Conservation (phyloP, 2,113 vertebrate species). For the Perca schrenkii region DNA sequence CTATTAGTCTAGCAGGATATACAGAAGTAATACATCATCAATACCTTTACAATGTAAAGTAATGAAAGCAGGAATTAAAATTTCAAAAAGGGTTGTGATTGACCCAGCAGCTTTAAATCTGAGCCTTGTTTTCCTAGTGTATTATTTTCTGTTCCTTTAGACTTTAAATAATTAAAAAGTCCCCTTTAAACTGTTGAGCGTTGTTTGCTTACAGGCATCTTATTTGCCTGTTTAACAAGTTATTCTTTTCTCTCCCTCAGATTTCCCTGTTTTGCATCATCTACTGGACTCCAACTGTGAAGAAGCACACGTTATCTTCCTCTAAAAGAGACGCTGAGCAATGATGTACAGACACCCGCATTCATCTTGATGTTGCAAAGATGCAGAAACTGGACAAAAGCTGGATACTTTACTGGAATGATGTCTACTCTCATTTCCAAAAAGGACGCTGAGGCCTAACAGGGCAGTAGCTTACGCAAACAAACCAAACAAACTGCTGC, state of each 20-base stretch:
- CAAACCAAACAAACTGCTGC: constrained; percentile 67
- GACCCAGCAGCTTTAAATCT: neutral
- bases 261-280: constrained; percentile 74
- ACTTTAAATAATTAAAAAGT: constrained; percentile 34
- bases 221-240: constrained; percentile 24
- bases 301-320: constrained; percentile 71
- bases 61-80: neutral
- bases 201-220: constrained; percentile 15
- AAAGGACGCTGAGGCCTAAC: constrained; percentile 39
- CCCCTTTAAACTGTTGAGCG: constrained; percentile 33
- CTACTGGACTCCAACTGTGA: constrained; percentile 82
- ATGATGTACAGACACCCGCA: constrained; percentile 64
- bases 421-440: constrained; percentile 44
- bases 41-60: neutral
- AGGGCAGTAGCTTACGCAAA: constrained; percentile 41
- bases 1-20: constrained; percentile 21
- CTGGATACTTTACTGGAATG: constrained; percentile 44
- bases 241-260: constrained; percentile 67
- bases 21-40: neutral
- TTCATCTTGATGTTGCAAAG: constrained; percentile 63
- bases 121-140: neutral
- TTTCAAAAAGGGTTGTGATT: neutral
- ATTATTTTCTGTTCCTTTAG: neutral
- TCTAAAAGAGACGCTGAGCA: constrained; percentile 59
- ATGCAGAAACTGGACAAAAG: constrained; percentile 17